Percentiles rank a stretch among this genome's conserved stretches.
Conservation (phyloP, 2,888 invertebrate species). For the Glyphotaelius pellucidus region DNA sequence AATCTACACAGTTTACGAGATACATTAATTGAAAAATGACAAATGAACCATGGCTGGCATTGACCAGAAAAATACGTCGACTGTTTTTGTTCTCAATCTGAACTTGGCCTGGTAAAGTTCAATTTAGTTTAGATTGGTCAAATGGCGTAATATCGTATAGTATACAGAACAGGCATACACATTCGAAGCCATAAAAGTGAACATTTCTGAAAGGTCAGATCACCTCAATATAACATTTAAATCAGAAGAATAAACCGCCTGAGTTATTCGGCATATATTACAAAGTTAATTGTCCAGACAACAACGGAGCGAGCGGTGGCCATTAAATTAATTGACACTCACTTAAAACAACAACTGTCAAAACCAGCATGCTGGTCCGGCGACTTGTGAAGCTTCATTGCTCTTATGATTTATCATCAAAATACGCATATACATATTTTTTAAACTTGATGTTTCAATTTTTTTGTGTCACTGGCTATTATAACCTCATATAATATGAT, state of each 20-base stretch:
- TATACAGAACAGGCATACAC: background rate
- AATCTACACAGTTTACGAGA: no score
- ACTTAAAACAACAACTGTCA: slow-evolving; percentile 45
- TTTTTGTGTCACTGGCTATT: no score
- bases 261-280: background rate
- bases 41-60: background rate
- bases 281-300: slow-evolving; percentile 30
- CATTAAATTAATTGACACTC: slow-evolving; percentile 42
- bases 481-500: no score
- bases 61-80: background rate
- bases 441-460: background rate
- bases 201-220: slow-evolving; percentile 31
- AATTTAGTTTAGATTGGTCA: background rate
- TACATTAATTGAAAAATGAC: background rate
- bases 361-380: background rate
- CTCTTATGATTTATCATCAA: slow-evolving; percentile 19
- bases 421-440: background rate
- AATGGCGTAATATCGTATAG: background rate
- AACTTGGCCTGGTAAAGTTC: background rate
- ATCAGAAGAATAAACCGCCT: background rate
- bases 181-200: slow-evolving; percentile 21
- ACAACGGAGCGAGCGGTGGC: background rate
- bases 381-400: background rate
- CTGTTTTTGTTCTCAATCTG: background rate
- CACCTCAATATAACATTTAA: background rate